These are phyloP conservation scores for Myathropa florea DNA, from an alignment of 2,888 invertebrate species.

Conservation along the genomic window DNA sequence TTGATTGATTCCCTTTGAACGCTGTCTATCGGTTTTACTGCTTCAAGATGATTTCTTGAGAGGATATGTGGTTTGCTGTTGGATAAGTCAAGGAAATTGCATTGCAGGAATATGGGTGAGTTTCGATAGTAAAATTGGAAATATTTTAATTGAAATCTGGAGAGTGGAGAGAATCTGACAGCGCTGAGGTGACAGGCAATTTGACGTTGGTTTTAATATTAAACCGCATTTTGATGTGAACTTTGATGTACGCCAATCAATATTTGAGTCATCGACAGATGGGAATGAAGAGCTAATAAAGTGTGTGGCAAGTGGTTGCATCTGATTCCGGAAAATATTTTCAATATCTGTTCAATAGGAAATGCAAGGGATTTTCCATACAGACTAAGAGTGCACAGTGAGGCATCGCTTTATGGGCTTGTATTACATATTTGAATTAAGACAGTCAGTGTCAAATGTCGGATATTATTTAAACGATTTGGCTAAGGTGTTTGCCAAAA, in stretches of 20 bases:
- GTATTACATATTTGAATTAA: too few relatives aligned
- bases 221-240: neutral
- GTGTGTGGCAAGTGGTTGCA: neutral
- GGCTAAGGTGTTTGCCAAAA: too few relatives aligned
- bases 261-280: neutral
- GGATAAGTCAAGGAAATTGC: neutral
- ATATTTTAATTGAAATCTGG: neutral
- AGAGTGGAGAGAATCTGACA: neutral
- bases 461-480: too few relatives aligned
- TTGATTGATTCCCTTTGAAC: conserved; percentile 2
- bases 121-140: neutral
- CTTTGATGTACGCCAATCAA: neutral
- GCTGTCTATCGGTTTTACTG: neutral
- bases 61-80: neutral
- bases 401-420: too few relatives aligned
- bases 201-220: neutral
- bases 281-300: neutral
- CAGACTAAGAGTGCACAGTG: too few relatives aligned
- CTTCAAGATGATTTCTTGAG: conserved; percentile 15
- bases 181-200: neutral
- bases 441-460: too few relatives aligned
- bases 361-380: too few relatives aligned
- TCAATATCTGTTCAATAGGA: too few relatives aligned
- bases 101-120: conserved; percentile 33
- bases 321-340: neutral